Evolutionary conservation across 2,888 invertebrate species (phyloP).

Genomic region (Nasonovia ribisnigri): DNA sequence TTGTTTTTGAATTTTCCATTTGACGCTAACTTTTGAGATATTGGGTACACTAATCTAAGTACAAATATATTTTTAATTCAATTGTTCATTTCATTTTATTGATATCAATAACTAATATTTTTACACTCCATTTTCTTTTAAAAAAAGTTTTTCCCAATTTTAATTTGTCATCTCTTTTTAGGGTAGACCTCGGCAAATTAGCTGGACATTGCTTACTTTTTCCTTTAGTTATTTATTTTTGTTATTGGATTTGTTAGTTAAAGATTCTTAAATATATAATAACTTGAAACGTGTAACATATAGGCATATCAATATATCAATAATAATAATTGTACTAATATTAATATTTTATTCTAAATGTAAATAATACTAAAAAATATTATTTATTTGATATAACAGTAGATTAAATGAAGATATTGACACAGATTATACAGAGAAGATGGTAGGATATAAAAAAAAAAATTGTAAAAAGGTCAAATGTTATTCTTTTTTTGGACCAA

Average conservation of each 20-base stretch:
- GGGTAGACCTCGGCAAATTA: not conserved
- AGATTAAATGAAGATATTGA: not conserved
- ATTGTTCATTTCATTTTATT: not conserved
- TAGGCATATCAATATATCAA: not conserved
- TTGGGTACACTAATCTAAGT: not conserved
- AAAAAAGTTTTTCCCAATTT: not conserved
- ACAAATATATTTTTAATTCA: not conserved
- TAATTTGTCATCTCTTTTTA: not conserved
- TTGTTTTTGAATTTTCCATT: not conserved
- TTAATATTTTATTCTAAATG: not conserved
- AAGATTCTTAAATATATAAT: not conserved
- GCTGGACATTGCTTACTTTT: not conserved
- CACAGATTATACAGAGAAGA: not conserved
- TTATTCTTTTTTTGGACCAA: constrained; percentile 17
- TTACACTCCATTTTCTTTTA: not conserved
- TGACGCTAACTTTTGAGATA: not conserved
- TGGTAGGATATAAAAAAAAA: not conserved
- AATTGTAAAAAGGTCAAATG: constrained; percentile 30
- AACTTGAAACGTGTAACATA: not conserved
- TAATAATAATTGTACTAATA: not conserved
- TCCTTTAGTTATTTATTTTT: not conserved
- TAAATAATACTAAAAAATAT: not conserved
- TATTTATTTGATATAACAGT: constrained; percentile 10
- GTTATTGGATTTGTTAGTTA: not conserved
- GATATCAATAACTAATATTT: not conserved